phyloP scores from a whole-genome alignment of 2,888 invertebrate species.

The Andrena flavipes region DNA sequence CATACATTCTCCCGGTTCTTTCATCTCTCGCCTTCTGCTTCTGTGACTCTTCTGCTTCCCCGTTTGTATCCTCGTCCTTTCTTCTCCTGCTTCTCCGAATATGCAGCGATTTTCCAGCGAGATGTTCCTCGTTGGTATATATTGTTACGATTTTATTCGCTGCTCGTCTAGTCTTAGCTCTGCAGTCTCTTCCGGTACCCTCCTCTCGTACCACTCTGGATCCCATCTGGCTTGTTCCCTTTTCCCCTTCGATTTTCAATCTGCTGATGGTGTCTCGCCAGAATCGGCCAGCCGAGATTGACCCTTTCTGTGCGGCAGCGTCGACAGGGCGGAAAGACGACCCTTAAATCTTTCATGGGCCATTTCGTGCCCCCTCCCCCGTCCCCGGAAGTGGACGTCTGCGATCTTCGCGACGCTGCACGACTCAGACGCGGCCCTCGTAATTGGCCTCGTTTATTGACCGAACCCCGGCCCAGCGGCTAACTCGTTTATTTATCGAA shows the following conservation, averaged over 20 bases:
- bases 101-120: too few relatives aligned
- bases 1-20: not conserved
- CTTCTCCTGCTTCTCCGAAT: too few relatives aligned
- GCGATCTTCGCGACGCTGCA: slow-evolving; percentile 45
- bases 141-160: too few relatives aligned
- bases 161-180: too few relatives aligned
- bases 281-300: slow-evolving; percentile 9
- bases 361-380: slow-evolving; percentile 38
- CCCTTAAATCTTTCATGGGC: slow-evolving; percentile 66
- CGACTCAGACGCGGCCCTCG: slow-evolving; percentile 35
- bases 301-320: slow-evolving; percentile 24
- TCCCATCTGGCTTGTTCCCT: not conserved
- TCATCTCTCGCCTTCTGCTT: not conserved
- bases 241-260: slow-evolving; percentile 4
- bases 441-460: slow-evolving; percentile 63
- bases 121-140: too few relatives aligned
- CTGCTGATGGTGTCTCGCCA: slow-evolving; percentile 15
- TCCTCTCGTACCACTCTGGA: not conserved
- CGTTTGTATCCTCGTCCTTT: too few relatives aligned
- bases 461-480: slow-evolving; percentile 12
- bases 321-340: slow-evolving; percentile 37
- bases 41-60: too few relatives aligned
- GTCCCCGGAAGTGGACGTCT: slow-evolving; percentile 20
- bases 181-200: not conserved
- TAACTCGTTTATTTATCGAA: slow-evolving; percentile 61